These are phyloP conservation scores for Lacerta agilis DNA, from an alignment of 2,797 vertebrate genomes.

Conservation along the genomic window DNA sequence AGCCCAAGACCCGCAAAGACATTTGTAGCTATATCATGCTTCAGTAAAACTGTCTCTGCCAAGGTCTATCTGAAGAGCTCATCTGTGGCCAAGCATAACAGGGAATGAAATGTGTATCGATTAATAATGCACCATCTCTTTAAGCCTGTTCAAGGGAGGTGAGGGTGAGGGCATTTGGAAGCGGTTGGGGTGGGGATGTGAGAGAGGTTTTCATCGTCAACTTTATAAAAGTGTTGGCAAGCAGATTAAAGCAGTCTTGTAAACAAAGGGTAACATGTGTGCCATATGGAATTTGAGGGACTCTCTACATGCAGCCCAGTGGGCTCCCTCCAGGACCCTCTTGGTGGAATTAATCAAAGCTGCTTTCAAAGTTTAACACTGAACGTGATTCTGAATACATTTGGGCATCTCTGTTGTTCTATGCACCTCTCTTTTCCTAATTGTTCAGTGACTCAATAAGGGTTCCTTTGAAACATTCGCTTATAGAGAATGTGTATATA, in stretches of 20 bases:
- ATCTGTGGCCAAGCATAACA: slow-evolving; percentile 50
- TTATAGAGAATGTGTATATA: neutral
- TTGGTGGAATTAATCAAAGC: neutral
- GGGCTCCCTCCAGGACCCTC: neutral
- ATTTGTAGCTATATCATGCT: slow-evolving; percentile 58
- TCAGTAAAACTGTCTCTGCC: slow-evolving; percentile 41
- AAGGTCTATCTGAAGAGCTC: slow-evolving; percentile 58
- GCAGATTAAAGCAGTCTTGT: slow-evolving; percentile 51
- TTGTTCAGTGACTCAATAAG: neutral
- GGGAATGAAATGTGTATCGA: slow-evolving; percentile 35
- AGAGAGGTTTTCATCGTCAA: slow-evolving; percentile 40
- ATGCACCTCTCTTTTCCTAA: neutral
- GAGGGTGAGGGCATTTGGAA: slow-evolving; percentile 33
- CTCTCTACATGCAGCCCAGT: slow-evolving; percentile 18
- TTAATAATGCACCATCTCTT: slow-evolving; percentile 56
- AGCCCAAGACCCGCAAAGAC: slow-evolving; percentile 56
- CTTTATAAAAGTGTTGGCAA: slow-evolving; percentile 48
- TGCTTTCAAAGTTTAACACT: neutral
- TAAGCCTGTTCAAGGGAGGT: slow-evolving; percentile 32
- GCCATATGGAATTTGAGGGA: slow-evolving; percentile 16
- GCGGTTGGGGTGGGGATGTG: slow-evolving; percentile 37
- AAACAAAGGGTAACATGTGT: neutral
- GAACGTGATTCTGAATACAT: slow-evolving; percentile 7
- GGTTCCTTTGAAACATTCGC: neutral
- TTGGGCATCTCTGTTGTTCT: neutral